phyloP scores from a whole-genome alignment of 2,888 invertebrate species.

The Drosophila lacicola region DNA sequence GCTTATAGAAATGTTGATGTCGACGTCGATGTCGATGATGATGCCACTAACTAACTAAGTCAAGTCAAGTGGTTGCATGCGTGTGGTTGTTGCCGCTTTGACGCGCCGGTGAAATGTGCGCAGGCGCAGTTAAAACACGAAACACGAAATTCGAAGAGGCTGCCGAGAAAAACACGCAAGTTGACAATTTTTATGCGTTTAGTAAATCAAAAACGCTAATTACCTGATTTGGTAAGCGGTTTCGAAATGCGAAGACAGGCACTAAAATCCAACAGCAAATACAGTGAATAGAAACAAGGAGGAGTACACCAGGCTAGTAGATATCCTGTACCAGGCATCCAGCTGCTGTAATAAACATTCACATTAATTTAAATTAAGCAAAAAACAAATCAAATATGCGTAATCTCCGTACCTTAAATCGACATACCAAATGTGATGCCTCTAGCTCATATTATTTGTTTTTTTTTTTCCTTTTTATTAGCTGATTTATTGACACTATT shows the following conservation, averaged over 20 bases:
- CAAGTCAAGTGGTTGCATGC: slow-evolving; percentile 52
- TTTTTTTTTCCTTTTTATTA: no score
- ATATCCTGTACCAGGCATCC: neutral
- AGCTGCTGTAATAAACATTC: no score
- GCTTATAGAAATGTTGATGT: slow-evolving; percentile 51
- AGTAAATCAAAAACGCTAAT: slow-evolving; percentile 83
- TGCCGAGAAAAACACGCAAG: slow-evolving; percentile 43
- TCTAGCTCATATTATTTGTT: no score
- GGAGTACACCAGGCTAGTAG: neutral
- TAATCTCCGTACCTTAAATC: no score
- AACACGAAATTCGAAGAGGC: slow-evolving; percentile 36
- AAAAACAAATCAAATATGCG: neutral
- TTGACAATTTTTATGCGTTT: slow-evolving; percentile 79
- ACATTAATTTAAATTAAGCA: neutral
- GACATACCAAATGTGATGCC: no score
- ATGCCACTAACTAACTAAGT: slow-evolving; percentile 57
- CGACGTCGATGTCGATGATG: slow-evolving; percentile 32
- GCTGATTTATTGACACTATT: no score
- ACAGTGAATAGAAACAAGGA: neutral
- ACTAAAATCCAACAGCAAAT: slow-evolving; percentile 19
- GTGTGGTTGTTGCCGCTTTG: slow-evolving; percentile 27
- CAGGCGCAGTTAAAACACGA: slow-evolving; percentile 55
- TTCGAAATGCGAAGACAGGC: slow-evolving; percentile 62
- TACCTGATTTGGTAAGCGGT: slow-evolving; percentile 77
- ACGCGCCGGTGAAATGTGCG: slow-evolving; percentile 66